Evolutionary conservation across 2,888 invertebrate genomes (phyloP).

Genomic region (Argyresthia goedartella): DNA sequence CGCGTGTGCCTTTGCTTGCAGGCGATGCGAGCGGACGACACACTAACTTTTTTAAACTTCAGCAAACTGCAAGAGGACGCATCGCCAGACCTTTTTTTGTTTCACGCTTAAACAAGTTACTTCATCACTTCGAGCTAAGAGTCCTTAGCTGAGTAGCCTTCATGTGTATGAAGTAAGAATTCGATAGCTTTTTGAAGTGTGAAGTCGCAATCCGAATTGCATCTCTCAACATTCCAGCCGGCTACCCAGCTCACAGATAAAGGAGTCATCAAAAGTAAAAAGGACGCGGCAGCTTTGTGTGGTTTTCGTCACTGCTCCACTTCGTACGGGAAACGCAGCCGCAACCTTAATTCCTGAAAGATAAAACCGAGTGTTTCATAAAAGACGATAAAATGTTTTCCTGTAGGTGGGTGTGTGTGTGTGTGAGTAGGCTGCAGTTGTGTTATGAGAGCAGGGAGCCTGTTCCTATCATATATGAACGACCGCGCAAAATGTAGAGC

Average conservation of each 20-base stretch:
- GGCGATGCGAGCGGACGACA: conserved; percentile 11
- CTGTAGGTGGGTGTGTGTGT: neutral
- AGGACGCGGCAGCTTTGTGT: neutral
- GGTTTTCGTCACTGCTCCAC: neutral
- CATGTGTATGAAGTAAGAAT: neutral
- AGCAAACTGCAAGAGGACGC: no score
- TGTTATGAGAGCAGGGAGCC: conserved; percentile 6
- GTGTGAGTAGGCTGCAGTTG: conserved; percentile 14
- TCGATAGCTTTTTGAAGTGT: no score
- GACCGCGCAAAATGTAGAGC: no score
- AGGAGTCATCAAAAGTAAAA: neutral
- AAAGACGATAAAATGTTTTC: neutral
- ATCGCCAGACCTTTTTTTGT: no score
- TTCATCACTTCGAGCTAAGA: neutral
- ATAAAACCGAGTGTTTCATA: neutral
- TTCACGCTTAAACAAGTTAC: no score
- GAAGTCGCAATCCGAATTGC: no score
- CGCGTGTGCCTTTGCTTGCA: conserved; percentile 39
- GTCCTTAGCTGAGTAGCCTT: neutral
- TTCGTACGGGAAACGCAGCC: neutral
- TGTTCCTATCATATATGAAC: no score
- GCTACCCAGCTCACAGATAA: neutral
- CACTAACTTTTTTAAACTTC: no score
- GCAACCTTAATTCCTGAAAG: neutral
- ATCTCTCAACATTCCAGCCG: neutral